Conservation (phyloP, 2,797 vertebrate genomes). For the Melanotaenia maccullochi region DNA sequence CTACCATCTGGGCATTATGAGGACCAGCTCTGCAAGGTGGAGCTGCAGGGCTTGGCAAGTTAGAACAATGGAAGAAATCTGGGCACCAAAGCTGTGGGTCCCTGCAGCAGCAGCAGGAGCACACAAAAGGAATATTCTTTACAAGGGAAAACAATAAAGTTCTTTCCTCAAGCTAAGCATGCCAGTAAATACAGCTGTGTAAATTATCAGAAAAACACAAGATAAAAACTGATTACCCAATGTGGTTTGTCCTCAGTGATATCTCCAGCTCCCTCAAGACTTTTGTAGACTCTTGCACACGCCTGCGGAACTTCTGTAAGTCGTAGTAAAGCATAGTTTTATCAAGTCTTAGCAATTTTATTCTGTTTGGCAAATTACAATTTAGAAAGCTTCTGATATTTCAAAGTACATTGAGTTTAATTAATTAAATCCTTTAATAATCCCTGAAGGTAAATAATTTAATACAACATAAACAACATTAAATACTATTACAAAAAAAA, state of each 20-base stretch:
- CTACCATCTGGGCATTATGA: slow-evolving; percentile 85
- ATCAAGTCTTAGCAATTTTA: slow-evolving; percentile 17
- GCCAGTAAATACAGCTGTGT: slow-evolving; percentile 31
- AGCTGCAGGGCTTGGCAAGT: slow-evolving; percentile 73
- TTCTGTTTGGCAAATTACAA: neutral
- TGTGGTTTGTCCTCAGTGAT: slow-evolving; percentile 96
- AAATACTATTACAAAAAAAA: neutral
- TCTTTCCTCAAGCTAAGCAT: slow-evolving; percentile 28
- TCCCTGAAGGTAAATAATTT: neutral
- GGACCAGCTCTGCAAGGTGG: slow-evolving; percentile 66
- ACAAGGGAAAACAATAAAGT: slow-evolving; percentile 49
- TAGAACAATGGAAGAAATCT: slow-evolving; percentile 73
- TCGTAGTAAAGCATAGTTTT: slow-evolving; percentile 24
- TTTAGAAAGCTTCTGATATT: neutral
- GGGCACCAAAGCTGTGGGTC: slow-evolving; percentile 62
- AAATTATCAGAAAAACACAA: slow-evolving; percentile 23
- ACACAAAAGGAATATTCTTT: slow-evolving; percentile 65
- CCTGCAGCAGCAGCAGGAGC: slow-evolving; percentile 61
- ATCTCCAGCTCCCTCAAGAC: slow-evolving; percentile 96
- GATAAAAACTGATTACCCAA: slow-evolving; percentile 86
- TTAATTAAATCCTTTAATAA: neutral
- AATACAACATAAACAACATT: neutral
- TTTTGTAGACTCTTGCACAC: slow-evolving; percentile 96
- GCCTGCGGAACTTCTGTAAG: slow-evolving; percentile 93
- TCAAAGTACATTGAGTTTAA: neutral